Base-by-base conservation (phyloP, 2,888 invertebrate species). In the Cybosia mesomella region DNA sequence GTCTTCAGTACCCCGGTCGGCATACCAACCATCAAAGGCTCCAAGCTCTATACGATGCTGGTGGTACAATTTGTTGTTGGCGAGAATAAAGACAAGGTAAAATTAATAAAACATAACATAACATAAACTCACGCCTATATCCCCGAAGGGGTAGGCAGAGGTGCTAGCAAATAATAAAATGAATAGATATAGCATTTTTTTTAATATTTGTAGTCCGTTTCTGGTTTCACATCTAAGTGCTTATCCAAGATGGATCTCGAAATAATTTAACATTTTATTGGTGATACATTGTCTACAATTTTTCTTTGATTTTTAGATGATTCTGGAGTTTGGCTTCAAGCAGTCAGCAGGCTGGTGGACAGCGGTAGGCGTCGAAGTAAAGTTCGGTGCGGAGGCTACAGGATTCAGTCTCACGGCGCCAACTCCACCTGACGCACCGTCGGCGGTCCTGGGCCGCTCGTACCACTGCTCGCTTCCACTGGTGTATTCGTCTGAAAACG, bases 271-370 rank as follows among this genome's bases (percentile, higher is more conserved):
- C 43, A 32, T 18, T 9, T 57, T 10, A 4, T 4, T 15, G 10
- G n/a, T 5, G 8, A n/a, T n/a, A 21, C 32, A 34, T 3, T 5
- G 1, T 21, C 7, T 7, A 36, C 9, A 2, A 18, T 28, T 55
- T 13, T 10, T 2, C 0, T 67, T 7, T 72, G 1, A 34, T 7
- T 64, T 70, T 80, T 80, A 96, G 95, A 93, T 95, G 61, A 94
- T 92, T 15, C 79, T 96, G 18, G 95, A 96, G 76, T 96, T 96
- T 79, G 95, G 95, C 72, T 96, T 96, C 88, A 95, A 95, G 72
- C 90, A 95, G 61, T 80, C 90, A 0, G 88, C 80, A 0, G 95
- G 94, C 0, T 95, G 95, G 87, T 96, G 96, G 96, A 89, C 90
- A 2, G 91, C 96, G 11, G 95, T 94, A 0, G 95, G 95, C 0